Percentiles rank a stretch among this genome's conserved stretches.
phyloP scores from a whole-genome alignment of 2,797 vertebrate species.

The Anguilla pacifica region DNA sequence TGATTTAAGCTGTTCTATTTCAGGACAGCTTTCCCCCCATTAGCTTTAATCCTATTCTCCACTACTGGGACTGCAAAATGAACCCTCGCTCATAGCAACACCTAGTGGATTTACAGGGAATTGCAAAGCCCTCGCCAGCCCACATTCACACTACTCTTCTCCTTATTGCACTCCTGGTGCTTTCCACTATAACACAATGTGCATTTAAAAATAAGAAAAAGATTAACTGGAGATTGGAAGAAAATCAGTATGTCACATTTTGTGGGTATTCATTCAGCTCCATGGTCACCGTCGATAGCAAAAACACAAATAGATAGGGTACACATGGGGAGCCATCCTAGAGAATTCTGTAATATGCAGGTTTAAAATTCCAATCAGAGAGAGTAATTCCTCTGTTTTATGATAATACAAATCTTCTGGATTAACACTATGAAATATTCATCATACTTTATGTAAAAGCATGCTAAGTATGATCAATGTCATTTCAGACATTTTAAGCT shows the following conservation, averaged over 20 bases:
- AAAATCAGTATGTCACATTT: background rate
- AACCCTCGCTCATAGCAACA: constrained; percentile 39
- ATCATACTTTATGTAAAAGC: background rate
- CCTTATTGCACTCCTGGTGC: background rate
- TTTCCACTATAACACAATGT: background rate
- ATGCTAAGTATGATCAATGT: background rate
- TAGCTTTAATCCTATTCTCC: constrained; percentile 47
- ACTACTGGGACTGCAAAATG: background rate
- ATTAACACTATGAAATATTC: constrained; percentile 6
- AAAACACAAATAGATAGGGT: background rate
- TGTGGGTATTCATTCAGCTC: background rate
- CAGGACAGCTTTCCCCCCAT: constrained; percentile 37
- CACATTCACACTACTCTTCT: background rate
- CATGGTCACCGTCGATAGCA: no score
- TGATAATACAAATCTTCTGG: background rate
- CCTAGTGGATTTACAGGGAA: constrained; percentile 25
- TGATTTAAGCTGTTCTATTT: constrained; percentile 47
- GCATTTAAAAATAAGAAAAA: background rate
- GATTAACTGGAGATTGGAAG: background rate
- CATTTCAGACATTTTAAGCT: background rate
- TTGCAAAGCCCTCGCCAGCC: background rate
- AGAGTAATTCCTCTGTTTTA: background rate
- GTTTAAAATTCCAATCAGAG: background rate
- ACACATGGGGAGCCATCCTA: background rate
- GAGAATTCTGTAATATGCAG: background rate